Evolutionary conservation across 2,888 invertebrate genomes (phyloP), one percentile per base, ranked within the genome.

Genomic region (Allygus modestus): DNA sequence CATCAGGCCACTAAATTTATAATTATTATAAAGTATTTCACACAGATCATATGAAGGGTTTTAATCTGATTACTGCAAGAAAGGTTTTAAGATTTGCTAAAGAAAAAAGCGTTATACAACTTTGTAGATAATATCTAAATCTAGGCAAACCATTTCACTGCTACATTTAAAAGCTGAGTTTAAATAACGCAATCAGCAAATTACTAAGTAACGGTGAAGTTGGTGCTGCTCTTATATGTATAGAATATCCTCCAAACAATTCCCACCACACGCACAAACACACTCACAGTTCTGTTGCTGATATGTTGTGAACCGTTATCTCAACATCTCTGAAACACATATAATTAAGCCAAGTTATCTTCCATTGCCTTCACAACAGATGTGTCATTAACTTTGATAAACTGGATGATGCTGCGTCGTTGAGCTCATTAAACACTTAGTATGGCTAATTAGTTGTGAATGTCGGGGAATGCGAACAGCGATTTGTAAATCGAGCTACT

Each of bases 331-430:
- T 2, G 65, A 65, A 31, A 65, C 41, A 71, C 71, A 71, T 71
- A 71, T 20, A 71, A 71, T 71, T 71, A 71, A 37, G 71, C 33
- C 37, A 69, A 69, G 69, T 69, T 69, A 69, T 33, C 69, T 28
- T 23, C 61, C 28, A 31, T 31, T 69, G 69, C 23, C 37, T n/a
- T 5, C 41, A 5, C 69, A 28, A 23, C 71, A 20, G 71, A 71
- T 41, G 71, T 71, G 71, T 41, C 71, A 71, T 71, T 71, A 71
- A 71, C 71, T 71, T 71, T 71, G 71, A 71, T 71, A 71, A 71
- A 71, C 41, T 71, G 71, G 71, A 41, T 41, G 5, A 20, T 20
- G 41, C n/a, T 4, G 71, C 41, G 12, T 41, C 41, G 71, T 71
- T 33, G 41, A n/a, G 41, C 41, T 41, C 41, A 71, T 71, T 71